These are phyloP conservation scores for Ephestia elutella DNA, from an alignment of 1,140 invertebrate species.

Conservation along the genomic window DNA sequence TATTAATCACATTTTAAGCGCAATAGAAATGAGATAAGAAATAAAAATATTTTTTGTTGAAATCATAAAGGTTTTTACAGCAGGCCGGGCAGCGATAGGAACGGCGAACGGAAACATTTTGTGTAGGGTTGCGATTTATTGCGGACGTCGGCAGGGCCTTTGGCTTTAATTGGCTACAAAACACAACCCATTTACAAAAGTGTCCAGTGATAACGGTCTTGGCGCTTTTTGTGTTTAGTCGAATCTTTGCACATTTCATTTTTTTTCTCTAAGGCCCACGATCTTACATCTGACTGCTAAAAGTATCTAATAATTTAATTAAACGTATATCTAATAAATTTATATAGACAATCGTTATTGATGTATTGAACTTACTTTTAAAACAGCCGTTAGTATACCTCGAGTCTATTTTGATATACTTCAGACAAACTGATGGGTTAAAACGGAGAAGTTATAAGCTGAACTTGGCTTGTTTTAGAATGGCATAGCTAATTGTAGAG, in stretches of 20 bases:
- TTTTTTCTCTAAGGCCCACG: not conserved
- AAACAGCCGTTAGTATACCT: too few species aligned
- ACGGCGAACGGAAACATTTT: conserved; percentile 51
- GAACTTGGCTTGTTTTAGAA: not conserved
- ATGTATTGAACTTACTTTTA: too few species aligned
- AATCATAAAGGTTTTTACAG: conserved; percentile 2
- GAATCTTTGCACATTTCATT: not conserved
- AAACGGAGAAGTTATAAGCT: too few species aligned
- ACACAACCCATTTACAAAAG: conserved; percentile 54
- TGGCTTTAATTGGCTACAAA: conserved; percentile 70
- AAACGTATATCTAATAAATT: too few species aligned
- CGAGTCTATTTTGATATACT: too few species aligned
- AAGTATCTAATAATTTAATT: too few species aligned
- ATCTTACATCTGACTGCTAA: too few species aligned
- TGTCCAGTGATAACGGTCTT: conserved; percentile 33
- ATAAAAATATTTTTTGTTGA: not conserved
- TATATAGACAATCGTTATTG: too few species aligned
- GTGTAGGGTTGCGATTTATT: conserved; percentile 71
- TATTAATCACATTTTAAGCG: too few species aligned
- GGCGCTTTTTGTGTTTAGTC: not conserved
- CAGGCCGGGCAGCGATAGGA: not conserved
- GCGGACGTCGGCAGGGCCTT: conserved; percentile 52
- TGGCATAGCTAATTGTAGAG: too few species aligned
- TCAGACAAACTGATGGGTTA: too few species aligned
- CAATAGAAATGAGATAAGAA: not conserved